Evolutionary conservation across 1,140 invertebrate genomes (phyloP).

Genomic region (Andrena cerasifolii): DNA sequence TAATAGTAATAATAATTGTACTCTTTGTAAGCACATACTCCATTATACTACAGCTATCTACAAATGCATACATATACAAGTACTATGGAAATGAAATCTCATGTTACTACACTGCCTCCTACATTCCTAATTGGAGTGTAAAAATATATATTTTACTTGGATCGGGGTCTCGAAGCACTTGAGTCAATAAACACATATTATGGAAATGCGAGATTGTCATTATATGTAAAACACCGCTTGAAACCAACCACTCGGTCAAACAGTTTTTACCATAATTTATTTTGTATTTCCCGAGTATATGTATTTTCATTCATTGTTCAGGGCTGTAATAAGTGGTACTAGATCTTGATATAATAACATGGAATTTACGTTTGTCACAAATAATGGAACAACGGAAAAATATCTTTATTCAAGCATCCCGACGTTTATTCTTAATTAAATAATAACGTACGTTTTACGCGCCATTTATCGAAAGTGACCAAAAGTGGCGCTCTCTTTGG

Average conservation of each 20-base stretch:
- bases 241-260: slow-evolving; percentile 5
- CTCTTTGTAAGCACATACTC: slow-evolving; percentile 41
- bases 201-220: slow-evolving; percentile 11
- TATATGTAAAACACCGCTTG: not conserved
- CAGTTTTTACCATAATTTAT: no score
- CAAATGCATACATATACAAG: slow-evolving; percentile 28
- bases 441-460: no score
- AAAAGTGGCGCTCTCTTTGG: no score
- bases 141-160: slow-evolving; percentile 37
- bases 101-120: slow-evolving; percentile 35
- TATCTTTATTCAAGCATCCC: slow-evolving; percentile 63
- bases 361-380: slow-evolving; percentile 16
- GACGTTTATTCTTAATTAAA: slow-evolving; percentile 66
- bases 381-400: slow-evolving; percentile 32
- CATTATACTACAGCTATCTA: slow-evolving; percentile 48
- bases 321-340: slow-evolving; percentile 8
- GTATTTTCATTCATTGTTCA: slow-evolving; percentile 20
- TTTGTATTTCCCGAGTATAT: no score
- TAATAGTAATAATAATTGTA: slow-evolving; percentile 47
- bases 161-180: slow-evolving; percentile 42
- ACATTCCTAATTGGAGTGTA: slow-evolving; percentile 14
- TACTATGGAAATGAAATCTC: slow-evolving; percentile 46
- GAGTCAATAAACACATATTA: slow-evolving; percentile 27
- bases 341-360: slow-evolving; percentile 39
- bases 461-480: no score